Base-by-base conservation (phyloP, 2,113 vertebrate species). In the Neolamprologus kungweensis region DNA sequence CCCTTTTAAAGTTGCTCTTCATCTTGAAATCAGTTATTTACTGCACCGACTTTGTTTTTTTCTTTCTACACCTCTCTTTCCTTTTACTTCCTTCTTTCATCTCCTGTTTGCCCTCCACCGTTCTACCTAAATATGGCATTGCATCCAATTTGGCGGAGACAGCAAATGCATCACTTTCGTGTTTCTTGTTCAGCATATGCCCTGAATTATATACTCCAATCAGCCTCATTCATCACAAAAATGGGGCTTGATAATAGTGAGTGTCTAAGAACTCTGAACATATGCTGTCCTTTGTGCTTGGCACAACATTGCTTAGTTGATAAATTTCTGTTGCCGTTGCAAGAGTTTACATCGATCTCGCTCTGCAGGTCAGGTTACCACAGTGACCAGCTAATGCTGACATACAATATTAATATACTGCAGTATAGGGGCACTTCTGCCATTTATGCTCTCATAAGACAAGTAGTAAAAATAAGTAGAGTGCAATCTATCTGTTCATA, bases 51-150 rank as follows among this genome's bases (percentile, higher is more conserved):
- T 45, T 35, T 45, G 6, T 55, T 7, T 57, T 37, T 54, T 13
- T 54, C 33, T 80, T 63, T n/a, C 26, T 78, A 16, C 21, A 21
- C 47, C 33, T 54, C 16, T n/a, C 45, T n/a, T 78, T 50, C 17
- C 35, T 75, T 83, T 57, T 23, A 55, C 84, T 75, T 53, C 54
- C 17, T 51, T 21, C n/a, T 75, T 40, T 87, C 80, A 37, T 63
- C 45, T 80, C 10, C 54, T 81, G 2, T 81, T 84, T 82, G 3
- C 35, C 79, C 4, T 85, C 65, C 11, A 12, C 47, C 53, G 28
- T 79, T 31, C 45, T 83, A 63, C 37, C 85, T 91, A 87, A 82
- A 87, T 91, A 87, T 80, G 53, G 60, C 16, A 9, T 50, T 86
- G 40, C 71, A 65, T 84, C 82, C 4, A 42, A 7, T 88, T 53